These are phyloP conservation scores for Oligia fasciuncula DNA, from an alignment of 2,888 invertebrate species.

Conservation along the genomic window DNA sequence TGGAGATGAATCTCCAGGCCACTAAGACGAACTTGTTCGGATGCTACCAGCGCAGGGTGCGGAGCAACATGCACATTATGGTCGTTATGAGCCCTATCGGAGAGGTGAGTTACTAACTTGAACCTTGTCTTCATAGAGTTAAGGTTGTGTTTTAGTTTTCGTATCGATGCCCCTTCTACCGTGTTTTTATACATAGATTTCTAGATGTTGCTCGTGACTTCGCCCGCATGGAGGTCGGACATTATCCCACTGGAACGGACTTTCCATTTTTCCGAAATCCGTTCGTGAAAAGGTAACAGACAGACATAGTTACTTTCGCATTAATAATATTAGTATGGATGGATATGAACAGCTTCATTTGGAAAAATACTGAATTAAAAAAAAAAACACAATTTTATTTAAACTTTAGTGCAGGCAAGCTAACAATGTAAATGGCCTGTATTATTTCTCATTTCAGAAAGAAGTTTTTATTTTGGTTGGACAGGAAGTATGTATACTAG, in stretches of 20 bases:
- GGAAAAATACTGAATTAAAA: background rate
- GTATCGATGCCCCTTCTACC: background rate
- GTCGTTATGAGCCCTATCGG: slow-evolving; percentile 95
- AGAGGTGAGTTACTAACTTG: slow-evolving; percentile 84
- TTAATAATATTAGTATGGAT: background rate
- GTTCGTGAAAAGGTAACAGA: background rate
- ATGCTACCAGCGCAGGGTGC: slow-evolving; percentile 94
- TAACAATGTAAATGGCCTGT: background rate
- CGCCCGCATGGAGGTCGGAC: background rate
- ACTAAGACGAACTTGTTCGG: slow-evolving; percentile 96
- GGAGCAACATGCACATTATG: slow-evolving; percentile 95
- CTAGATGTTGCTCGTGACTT: background rate
- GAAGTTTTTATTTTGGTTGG: background rate
- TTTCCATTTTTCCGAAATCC: background rate
- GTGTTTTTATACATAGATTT: background rate
- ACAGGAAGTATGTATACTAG: background rate
- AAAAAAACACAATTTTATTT: background rate
- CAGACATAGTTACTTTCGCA: background rate
- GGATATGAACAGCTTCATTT: background rate
- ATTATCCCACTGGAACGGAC: background rate
- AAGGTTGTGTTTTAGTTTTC: background rate
- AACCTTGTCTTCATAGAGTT: background rate
- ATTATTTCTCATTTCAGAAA: background rate
- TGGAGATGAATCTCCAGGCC: slow-evolving; percentile 93
- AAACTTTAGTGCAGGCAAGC: background rate